A percentile compares a stretch with the other conserved stretches of the same genome.
Evolutionary conservation across 2,797 vertebrate species (phyloP).

Genomic region (Bothrops alternatus): DNA sequence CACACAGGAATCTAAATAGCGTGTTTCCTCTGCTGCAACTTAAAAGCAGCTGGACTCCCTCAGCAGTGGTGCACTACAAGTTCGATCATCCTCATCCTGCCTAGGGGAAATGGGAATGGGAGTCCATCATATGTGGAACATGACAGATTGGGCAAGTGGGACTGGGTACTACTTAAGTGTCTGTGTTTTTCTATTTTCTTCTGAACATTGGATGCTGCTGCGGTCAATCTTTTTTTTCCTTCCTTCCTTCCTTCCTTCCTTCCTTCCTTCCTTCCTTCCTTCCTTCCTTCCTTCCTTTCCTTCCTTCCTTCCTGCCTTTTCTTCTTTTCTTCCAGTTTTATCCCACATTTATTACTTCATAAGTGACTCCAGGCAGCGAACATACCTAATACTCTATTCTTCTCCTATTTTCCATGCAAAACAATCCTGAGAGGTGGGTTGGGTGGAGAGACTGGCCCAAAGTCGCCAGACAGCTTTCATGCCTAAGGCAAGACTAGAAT

Average conservation of each 20-base stretch:
- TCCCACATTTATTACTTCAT: too few species aligned
- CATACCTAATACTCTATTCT: too few species aligned
- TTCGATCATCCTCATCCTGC: not conserved
- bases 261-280: too few species aligned
- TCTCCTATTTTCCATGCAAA: too few species aligned
- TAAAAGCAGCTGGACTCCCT: not conserved
- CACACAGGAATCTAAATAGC: not conserved
- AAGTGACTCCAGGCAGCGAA: too few species aligned
- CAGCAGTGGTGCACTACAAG: not conserved
- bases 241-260: too few species aligned
- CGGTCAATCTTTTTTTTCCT: too few species aligned
- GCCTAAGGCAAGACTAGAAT: not conserved
- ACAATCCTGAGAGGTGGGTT: too few species aligned
- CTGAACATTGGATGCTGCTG: not conserved
- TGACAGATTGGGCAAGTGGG: not conserved
- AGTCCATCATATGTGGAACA: not conserved
- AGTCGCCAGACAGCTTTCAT: fast-evolving
- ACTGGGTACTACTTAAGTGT: slow-evolving; percentile 30
- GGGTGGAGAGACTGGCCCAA: not conserved
- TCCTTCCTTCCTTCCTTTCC: too few species aligned
- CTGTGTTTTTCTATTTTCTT: not conserved
- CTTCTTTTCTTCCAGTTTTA: too few species aligned
- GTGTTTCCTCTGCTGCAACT: not conserved
- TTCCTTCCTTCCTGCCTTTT: too few species aligned
- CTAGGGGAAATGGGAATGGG: not conserved